Conservation (phyloP, 2,797 vertebrate species). For the Chelonia mydas region DNA sequence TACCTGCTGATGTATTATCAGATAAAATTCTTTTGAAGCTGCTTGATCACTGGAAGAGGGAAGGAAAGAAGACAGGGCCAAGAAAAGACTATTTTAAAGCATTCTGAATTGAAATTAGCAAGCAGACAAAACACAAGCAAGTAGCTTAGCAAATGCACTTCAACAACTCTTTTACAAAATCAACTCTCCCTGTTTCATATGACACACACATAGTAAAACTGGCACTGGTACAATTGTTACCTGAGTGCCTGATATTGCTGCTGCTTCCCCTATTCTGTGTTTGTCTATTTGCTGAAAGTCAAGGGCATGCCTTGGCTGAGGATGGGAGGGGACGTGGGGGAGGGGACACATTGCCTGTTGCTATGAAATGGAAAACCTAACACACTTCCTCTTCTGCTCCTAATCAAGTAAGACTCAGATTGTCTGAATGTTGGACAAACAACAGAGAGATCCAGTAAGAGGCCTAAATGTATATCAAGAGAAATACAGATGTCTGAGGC, state of each 20-base stretch:
- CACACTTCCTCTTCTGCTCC: neutral
- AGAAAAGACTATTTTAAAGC: conserved; percentile 18
- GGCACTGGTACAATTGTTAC: neutral
- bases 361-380: conserved; percentile 25
- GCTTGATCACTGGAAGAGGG: neutral
- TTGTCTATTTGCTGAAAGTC: neutral
- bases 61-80: neutral
- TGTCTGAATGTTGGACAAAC: conserved; percentile 16
- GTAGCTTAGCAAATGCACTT: neutral
- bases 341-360: neutral
- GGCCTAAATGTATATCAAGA: neutral
- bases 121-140: neutral
- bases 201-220: neutral
- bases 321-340: neutral
- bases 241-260: neutral
- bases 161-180: neutral
- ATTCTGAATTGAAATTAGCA: neutral
- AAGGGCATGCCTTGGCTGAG: neutral
- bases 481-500: neutral
- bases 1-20: conserved; percentile 27
- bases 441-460: neutral
- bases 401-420: neutral
- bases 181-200: neutral
- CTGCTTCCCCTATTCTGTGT: neutral
- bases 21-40: conserved; percentile 15